Evolutionary conservation across 2,888 invertebrate genomes (phyloP), one percentile per base, ranked within the genome.

Genomic region (Eupeodes latifasciatus): DNA sequence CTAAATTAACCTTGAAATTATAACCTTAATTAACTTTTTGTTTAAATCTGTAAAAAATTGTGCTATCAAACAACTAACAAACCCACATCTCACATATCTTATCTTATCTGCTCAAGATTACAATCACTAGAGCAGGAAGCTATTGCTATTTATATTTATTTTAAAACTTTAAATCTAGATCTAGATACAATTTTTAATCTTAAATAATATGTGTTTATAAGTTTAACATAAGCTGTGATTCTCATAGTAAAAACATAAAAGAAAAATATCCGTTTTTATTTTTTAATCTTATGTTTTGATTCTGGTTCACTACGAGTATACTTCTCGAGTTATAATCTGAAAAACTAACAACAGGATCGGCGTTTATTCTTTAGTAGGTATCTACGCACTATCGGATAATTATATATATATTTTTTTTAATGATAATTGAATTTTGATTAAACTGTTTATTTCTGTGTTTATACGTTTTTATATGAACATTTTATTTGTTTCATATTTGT

Each of bases 51-150:
- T 44, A 44, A 19, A 44, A 40, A 16, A 19, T 1, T 16, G n/a
- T 61, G 2, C 6, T 14, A 59, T 2, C 27, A 34, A 61, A 61
- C 61, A n/a, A 61, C n/a, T 36, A 36, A 36, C 5, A 66, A 66
- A 49, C 14, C n/a, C 27, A 49, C 14, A 27, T 49, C 49, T 51
- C 27, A 19, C 66, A 49, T 49, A 49, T 62, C 27, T 10, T 67
- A 67, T 67, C 67, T 67, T 67, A 67, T 67, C 67, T n/a, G 49
- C 51, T 34, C 7, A 49, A 47, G 67, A 67, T 67, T 51, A 27
- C 51, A 67, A 51, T 67, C n/a, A 51, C 51, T 51, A 4, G 16
- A 51, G n/a, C 49, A 49, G 49, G 67, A 36, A 67, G 47, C n/a
- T 53, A 51, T 67, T 67, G 49, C n/a, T 53, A 51, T 67, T 67